phyloP scores from a whole-genome alignment of 2,797 vertebrate genomes.

The Nothura maculosa region DNA sequence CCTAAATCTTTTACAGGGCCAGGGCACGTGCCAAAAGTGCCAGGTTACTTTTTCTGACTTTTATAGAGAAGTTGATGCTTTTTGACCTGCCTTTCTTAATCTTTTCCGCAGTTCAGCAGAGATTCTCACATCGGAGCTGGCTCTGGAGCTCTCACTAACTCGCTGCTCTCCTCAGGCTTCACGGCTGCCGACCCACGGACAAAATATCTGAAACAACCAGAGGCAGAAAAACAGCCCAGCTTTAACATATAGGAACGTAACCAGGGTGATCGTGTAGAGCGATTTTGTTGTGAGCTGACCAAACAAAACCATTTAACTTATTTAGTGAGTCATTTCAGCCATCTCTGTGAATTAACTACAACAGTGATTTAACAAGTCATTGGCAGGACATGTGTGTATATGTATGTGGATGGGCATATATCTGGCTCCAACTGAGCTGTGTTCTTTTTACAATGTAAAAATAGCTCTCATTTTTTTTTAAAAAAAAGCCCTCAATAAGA shows the following conservation, averaged over 20 bases:
- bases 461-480: not conserved
- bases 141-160: rapidly evolving
- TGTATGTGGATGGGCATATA: not conserved
- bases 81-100: not conserved
- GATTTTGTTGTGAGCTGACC: not conserved
- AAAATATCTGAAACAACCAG: not conserved
- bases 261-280: not conserved
- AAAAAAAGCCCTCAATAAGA: not conserved
- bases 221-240: not conserved
- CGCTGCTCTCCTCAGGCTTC: not conserved
- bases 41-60: not conserved
- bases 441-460: not conserved
- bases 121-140: rapidly evolving
- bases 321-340: not conserved
- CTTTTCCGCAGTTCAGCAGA: not conserved
- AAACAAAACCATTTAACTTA: not conserved
- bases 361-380: not conserved
- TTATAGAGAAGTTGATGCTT: not conserved
- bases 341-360: not conserved
- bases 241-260: rapidly evolving
- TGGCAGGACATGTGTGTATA: not conserved
- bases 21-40: not conserved
- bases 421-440: not conserved
- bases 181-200: not conserved
- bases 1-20: not conserved